Conservation (phyloP, 1,140 invertebrate genomes). For the Drosophila bocki region DNA sequence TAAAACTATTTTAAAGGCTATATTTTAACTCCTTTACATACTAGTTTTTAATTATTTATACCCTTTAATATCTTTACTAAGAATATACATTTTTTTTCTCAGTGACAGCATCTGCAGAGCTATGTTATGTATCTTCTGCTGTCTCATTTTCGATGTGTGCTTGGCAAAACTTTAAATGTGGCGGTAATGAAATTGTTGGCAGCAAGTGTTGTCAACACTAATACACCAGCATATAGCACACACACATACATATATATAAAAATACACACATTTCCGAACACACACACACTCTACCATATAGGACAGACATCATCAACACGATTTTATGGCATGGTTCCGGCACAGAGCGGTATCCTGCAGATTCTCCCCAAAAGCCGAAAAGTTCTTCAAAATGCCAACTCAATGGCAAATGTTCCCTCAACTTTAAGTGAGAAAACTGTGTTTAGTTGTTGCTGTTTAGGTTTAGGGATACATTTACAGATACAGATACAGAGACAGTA, state of each 20-base stretch:
- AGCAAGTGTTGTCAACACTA: slow-evolving; percentile 74
- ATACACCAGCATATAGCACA: slow-evolving; percentile 20
- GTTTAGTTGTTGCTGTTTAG: slow-evolving; percentile 53
- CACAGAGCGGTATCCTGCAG: slow-evolving; percentile 57
- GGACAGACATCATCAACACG: slow-evolving; percentile 58
- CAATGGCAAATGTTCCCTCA: slow-evolving; percentile 44
- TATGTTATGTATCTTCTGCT: slow-evolving; percentile 40
- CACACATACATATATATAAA: not conserved
- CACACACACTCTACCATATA: slow-evolving; percentile 14
- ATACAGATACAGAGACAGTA: not conserved
- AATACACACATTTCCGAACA: not conserved
- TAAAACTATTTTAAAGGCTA: no score
- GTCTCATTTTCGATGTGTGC: slow-evolving; percentile 58
- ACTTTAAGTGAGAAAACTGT: slow-evolving; percentile 55
- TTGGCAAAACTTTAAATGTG: slow-evolving; percentile 77
- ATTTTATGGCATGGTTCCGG: slow-evolving; percentile 73
- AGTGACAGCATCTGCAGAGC: slow-evolving; percentile 18
- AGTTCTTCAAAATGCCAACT: slow-evolving; percentile 60
- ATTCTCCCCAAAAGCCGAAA: slow-evolving; percentile 67
- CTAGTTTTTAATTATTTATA: not conserved
- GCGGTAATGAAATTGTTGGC: slow-evolving; percentile 80
- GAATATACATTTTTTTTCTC: not conserved
- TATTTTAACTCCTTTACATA: no score
- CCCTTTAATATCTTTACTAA: not conserved
- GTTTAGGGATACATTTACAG: slow-evolving; percentile 9